A percentile compares a stretch with the other conserved stretches of the same genome.
These are phyloP conservation scores for Leucopternis melanops DNA, from an alignment of 2,113 vertebrate species.

Conservation along the genomic window DNA sequence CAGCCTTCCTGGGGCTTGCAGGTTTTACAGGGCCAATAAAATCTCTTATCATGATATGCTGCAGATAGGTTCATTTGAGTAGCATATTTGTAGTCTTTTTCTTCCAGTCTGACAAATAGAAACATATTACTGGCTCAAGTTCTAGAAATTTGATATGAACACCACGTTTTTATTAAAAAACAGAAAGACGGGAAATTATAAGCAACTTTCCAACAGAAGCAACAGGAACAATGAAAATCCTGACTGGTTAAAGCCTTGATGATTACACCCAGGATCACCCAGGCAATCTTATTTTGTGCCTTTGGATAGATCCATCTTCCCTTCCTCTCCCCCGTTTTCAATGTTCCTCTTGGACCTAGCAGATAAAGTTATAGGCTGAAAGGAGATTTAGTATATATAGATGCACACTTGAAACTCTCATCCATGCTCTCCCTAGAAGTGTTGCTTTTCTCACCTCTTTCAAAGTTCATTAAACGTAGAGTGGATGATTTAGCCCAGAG, in stretches of 20 bases:
- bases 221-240: neutral
- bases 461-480: neutral
- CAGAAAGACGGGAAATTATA: neutral
- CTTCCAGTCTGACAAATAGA: neutral
- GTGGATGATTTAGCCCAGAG: neutral
- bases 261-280: neutral
- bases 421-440: neutral
- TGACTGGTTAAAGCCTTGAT: neutral
- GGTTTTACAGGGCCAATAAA: neutral
- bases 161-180: neutral
- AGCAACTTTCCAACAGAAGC: neutral
- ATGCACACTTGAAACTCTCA: neutral
- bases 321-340: neutral
- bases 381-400: neutral
- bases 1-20: neutral
- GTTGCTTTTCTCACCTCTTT: neutral
- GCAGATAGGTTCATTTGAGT: neutral
- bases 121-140: neutral
- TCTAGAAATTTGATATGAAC: neutral
- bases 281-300: neutral
- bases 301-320: neutral
- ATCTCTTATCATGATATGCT: neutral
- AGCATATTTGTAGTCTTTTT: neutral
- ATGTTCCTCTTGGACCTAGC: neutral
- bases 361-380: neutral